These are phyloP conservation scores for Heliconius hewitsoni DNA, from an alignment of 1,140 invertebrate species.

Conservation along the genomic window DNA sequence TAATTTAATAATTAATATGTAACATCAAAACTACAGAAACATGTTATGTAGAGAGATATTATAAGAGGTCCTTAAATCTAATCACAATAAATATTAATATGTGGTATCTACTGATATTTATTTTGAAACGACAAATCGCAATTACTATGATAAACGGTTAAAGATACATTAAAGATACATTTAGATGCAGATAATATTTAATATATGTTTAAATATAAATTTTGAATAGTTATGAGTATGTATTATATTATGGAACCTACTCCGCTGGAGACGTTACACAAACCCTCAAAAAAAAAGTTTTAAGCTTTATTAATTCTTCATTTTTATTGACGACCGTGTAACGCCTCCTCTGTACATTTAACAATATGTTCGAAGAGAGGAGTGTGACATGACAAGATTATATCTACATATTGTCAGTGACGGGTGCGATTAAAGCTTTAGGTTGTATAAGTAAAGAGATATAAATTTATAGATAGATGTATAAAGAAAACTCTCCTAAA, in stretches of 20 bases:
- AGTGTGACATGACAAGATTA: constrained; percentile 19
- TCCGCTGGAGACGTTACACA: constrained; percentile 32
- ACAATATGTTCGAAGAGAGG: constrained; percentile 20
- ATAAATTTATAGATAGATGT: no score
- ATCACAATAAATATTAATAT: constrained; percentile 14
- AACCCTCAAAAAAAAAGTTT: not conserved
- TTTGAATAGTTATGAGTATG: not conserved
- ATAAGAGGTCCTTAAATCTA: not conserved
- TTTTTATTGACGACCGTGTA: constrained; percentile 24
- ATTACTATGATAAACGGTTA: constrained; percentile 23
- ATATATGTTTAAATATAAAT: constrained; percentile 5
- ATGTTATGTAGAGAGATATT: not conserved
- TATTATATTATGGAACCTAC: constrained; percentile 25
- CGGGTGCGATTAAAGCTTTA: constrained; percentile 29
- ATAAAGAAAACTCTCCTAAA: not conserved
- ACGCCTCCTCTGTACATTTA: constrained; percentile 30
- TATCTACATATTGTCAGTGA: constrained; percentile 18
- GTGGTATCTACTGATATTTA: constrained; percentile 25
- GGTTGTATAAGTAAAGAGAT: constrained; percentile 20
- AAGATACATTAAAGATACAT: constrained; percentile 31
- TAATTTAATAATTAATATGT: not conserved
- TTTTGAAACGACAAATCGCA: constrained; percentile 16
- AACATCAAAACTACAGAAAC: constrained; percentile 16
- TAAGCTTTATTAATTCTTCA: no score
- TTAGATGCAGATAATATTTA: constrained; percentile 22